These are phyloP conservation scores for Xiphorhynchus erythropygius DNA, from an alignment of 2,797 vertebrate species.

Conservation along the genomic window DNA sequence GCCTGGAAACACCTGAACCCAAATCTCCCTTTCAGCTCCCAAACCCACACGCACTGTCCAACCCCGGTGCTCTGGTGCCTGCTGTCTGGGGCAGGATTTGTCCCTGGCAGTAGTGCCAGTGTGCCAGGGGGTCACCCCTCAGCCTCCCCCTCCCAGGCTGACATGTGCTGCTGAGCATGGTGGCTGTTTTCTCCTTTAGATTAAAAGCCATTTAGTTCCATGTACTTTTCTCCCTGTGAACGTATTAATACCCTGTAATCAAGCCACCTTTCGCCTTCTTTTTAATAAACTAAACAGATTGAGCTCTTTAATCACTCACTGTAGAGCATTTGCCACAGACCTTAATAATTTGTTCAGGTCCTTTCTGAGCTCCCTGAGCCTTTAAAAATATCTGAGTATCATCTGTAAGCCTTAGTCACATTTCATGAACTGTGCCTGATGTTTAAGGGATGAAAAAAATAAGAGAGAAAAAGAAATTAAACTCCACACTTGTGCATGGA, in stretches of 20 bases:
- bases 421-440: not conserved
- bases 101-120: accelerated
- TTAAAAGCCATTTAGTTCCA: not conserved
- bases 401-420: not conserved
- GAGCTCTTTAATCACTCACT: not conserved
- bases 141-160: not conserved
- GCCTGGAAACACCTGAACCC: accelerated
- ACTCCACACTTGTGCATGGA: not conserved
- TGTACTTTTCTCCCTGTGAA: not conserved
- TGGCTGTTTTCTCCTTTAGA: not conserved
- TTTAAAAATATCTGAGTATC: not conserved
- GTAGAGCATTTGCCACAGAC: not conserved
- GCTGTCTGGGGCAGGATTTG: not conserved
- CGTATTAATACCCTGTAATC: not conserved
- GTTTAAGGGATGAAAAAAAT: not conserved
- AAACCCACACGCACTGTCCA: accelerated
- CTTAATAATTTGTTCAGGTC: not conserved
- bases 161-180: not conserved
- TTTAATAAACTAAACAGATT: not conserved
- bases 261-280: not conserved
- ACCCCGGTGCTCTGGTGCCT: accelerated
- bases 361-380: not conserved
- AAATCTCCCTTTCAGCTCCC: not conserved
- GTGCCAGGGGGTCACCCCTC: not conserved
- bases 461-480: not conserved